A percentile compares a stretch with the other conserved stretches of the same genome.
Conservation (phyloP, 2,888 invertebrate genomes). For the Melanargia galathea region DNA sequence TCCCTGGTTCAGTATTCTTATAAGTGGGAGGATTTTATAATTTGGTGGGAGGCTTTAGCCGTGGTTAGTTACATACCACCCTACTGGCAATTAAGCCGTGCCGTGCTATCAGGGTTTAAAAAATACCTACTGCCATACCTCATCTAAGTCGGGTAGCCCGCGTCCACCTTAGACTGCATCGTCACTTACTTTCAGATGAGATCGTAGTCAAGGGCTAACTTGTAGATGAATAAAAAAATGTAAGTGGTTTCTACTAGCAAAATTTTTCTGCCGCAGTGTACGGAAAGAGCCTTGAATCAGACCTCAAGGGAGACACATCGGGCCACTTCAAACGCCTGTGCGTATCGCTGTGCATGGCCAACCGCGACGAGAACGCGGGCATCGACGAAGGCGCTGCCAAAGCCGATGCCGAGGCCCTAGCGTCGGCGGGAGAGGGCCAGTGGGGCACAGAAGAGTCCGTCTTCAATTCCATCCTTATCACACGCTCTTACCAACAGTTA, state of each 20-base stretch:
- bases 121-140: too few species aligned
- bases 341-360: conserved; percentile 93
- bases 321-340: conserved; percentile 97
- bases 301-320: conserved; percentile 95
- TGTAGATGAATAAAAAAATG: too few species aligned
- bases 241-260: neutral
- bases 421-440: conserved; percentile 89
- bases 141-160: too few species aligned
- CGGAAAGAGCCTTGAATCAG: conserved; percentile 90
- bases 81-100: too few species aligned
- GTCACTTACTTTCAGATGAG: too few species aligned
- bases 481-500: conserved; percentile 94
- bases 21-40: too few species aligned
- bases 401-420: conserved; percentile 91
- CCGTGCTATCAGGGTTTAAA: too few species aligned
- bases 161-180: too few species aligned
- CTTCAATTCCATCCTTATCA: conserved; percentile 92
- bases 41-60: too few species aligned
- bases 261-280: conserved; percentile 84
- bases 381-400: conserved; percentile 91
- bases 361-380: conserved; percentile 94
- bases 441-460: conserved; percentile 96
- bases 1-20: too few species aligned
- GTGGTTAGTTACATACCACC: too few species aligned
- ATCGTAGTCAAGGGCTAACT: too few species aligned